Evolutionary conservation across 2,113 vertebrate species (phyloP).

Genomic region (Spizaetus ornatus): DNA sequence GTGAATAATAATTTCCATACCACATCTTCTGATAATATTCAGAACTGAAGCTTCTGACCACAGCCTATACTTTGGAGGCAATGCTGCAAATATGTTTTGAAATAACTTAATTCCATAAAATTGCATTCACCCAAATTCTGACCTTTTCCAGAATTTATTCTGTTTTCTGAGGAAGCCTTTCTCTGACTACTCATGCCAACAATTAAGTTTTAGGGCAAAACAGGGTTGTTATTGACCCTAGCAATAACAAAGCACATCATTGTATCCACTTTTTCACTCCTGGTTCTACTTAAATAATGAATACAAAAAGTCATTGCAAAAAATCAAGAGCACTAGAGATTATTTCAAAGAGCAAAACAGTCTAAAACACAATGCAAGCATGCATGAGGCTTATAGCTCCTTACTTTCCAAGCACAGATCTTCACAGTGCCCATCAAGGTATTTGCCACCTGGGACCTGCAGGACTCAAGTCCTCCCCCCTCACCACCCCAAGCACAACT

Average conservation of each 20-base stretch:
- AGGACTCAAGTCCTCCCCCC: background rate
- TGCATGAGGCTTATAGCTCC: background rate
- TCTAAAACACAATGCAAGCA: background rate
- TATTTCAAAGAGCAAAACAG: background rate
- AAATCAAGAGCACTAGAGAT: background rate
- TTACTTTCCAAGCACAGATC: background rate
- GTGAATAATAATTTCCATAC: background rate
- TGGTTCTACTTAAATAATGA: background rate
- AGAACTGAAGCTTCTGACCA: background rate
- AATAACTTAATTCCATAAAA: background rate
- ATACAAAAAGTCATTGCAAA: background rate
- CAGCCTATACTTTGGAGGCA: background rate
- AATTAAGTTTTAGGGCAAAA: background rate
- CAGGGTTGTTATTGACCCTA: background rate
- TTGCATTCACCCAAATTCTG: background rate
- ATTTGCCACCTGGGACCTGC: background rate
- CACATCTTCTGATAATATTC: background rate
- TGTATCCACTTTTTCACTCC: background rate
- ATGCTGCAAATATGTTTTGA: background rate
- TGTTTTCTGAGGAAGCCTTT: background rate
- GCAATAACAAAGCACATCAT: background rate
- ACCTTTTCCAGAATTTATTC: background rate
- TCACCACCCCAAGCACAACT: background rate
- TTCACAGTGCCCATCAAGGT: background rate
- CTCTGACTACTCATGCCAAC: background rate